Evolutionary conservation across 2,797 vertebrate genomes (phyloP).

Genomic region (Catostomus latipinnis): DNA sequence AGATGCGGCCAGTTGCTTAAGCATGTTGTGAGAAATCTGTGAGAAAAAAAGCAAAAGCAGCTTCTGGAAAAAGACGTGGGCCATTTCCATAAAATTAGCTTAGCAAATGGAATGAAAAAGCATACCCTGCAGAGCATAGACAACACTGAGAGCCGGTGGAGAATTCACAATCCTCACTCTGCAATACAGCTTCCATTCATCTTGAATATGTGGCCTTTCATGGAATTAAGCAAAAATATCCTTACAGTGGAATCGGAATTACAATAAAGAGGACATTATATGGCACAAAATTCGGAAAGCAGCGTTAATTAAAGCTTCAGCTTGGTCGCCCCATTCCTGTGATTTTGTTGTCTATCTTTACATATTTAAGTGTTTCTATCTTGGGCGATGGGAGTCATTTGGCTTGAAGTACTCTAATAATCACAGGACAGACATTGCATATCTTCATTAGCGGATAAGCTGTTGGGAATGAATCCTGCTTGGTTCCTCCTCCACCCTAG

Average conservation of each 20-base stretch:
- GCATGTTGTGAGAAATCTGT: constrained; percentile 56
- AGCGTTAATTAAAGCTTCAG: constrained; percentile 13
- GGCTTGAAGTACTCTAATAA: constrained; percentile 71
- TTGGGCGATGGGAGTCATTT: constrained; percentile 69
- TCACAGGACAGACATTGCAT: constrained; percentile 73
- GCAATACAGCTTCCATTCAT: constrained; percentile 26
- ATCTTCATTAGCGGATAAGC: constrained; percentile 82
- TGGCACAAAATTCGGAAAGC: not conserved
- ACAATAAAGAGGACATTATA: constrained; percentile 35
- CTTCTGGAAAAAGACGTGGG: constrained; percentile 56
- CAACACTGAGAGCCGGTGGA: constrained; percentile 53
- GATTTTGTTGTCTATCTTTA: constrained; percentile 59
- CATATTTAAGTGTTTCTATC: constrained; percentile 70
- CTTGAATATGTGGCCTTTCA: constrained; percentile 31
- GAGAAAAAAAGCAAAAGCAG: constrained; percentile 59
- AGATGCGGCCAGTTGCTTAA: constrained; percentile 54
- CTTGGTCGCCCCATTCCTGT: constrained; percentile 14
- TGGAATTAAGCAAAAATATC: constrained; percentile 27
- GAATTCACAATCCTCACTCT: constrained; percentile 17
- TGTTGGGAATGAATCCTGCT: constrained; percentile 73
- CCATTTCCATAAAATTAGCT: constrained; percentile 74
- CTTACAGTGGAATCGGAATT: constrained; percentile 18
- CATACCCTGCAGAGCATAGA: constrained; percentile 62
- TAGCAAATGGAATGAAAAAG: constrained; percentile 55
- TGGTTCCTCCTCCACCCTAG: constrained; percentile 57